Conservation (phyloP, 2,888 invertebrate genomes). For the Fragum whitleyi region DNA sequence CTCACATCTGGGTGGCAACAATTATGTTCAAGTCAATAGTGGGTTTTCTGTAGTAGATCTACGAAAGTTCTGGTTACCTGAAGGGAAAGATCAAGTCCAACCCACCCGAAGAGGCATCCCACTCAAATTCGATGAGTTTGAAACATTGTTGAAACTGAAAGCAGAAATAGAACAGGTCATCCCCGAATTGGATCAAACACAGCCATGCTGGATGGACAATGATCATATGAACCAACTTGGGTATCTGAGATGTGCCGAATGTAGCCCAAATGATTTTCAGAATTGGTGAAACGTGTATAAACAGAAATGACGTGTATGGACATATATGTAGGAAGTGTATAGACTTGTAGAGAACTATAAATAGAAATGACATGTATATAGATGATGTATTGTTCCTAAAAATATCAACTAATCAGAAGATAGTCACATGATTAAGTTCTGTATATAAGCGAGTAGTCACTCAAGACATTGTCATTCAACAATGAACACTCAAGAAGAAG, state of each 20-base stretch:
- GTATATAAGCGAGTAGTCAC: no score
- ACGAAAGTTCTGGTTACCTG: constrained; percentile 52
- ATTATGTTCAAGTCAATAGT: constrained; percentile 22
- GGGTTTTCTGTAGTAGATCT: constrained; percentile 40
- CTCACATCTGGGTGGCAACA: constrained; percentile 34
- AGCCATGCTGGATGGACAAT: constrained; percentile 28
- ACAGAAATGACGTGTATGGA: not conserved
- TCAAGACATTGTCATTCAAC: no score
- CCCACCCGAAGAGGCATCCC: constrained; percentile 46
- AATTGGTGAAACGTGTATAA: constrained; percentile 17
- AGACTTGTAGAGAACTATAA: not conserved
- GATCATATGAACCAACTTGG: constrained; percentile 46
- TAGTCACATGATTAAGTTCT: no score
- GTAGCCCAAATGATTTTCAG: constrained; percentile 40
- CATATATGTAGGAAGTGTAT: no score
- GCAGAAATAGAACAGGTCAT: constrained; percentile 31
- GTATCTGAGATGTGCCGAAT: constrained; percentile 27
- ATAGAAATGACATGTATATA: no score
- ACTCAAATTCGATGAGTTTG: constrained; percentile 41
- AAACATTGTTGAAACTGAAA: constrained; percentile 21
- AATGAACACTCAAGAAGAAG: no score
- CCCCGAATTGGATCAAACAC: constrained; percentile 23
- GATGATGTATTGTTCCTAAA: not conserved
- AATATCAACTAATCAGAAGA: not conserved
- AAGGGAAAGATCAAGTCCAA: constrained; percentile 22